These are phyloP conservation scores for Dascyllus trimaculatus DNA, from an alignment of 2,113 vertebrate species.

Conservation along the genomic window DNA sequence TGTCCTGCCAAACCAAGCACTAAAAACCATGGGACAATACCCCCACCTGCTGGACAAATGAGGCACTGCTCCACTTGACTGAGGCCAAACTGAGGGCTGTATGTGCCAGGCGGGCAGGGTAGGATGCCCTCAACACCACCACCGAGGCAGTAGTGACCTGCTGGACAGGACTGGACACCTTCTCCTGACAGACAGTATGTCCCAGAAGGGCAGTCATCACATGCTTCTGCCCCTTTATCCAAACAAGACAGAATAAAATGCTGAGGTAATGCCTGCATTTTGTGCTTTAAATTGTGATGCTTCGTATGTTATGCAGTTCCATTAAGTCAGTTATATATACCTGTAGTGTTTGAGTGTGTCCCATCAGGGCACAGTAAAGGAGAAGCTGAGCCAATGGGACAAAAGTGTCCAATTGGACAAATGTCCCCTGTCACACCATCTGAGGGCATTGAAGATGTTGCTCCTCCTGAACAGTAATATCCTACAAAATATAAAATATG, in stretches of 20 bases:
- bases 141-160: slow-evolving; percentile 87
- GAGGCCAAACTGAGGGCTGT: slow-evolving; percentile 82
- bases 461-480: slow-evolving; percentile 87
- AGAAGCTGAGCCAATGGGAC: slow-evolving; percentile 84
- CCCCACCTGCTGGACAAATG: slow-evolving; percentile 89
- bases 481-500: slow-evolving; percentile 75
- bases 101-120: slow-evolving; percentile 88
- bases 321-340: slow-evolving; percentile 63
- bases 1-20: not conserved
- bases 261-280: not conserved
- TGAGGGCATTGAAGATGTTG: slow-evolving; percentile 79
- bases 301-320: not conserved
- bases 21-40: slow-evolving; percentile 59
- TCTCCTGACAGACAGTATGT: slow-evolving; percentile 86
- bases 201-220: slow-evolving; percentile 87
- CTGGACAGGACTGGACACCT: slow-evolving; percentile 79
- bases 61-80: slow-evolving; percentile 86
- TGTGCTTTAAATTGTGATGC: not conserved
- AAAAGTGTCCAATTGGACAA: slow-evolving; percentile 86
- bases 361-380: slow-evolving; percentile 84
- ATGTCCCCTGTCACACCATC: slow-evolving; percentile 83
- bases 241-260: not conserved
- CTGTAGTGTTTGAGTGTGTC: slow-evolving; percentile 85
- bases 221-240: slow-evolving; percentile 81
- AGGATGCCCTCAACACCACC: slow-evolving; percentile 76